phyloP scores from a whole-genome alignment of 2,113 vertebrate genomes.

The Fregetta grallaria region DNA sequence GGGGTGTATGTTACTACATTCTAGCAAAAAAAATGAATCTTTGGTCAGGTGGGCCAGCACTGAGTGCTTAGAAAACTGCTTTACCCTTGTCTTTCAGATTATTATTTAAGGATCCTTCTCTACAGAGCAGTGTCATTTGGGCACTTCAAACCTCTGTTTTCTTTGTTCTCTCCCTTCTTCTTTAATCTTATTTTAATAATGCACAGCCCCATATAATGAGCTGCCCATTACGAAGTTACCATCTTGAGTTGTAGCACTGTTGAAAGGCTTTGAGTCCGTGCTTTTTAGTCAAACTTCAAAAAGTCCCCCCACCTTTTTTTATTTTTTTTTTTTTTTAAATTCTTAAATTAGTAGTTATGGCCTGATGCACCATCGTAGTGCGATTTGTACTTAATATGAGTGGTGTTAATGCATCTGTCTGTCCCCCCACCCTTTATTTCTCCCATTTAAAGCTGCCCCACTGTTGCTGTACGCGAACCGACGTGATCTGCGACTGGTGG shows the following conservation, averaged over 20 bases:
- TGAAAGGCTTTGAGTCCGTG: neutral
- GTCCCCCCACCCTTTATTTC: neutral
- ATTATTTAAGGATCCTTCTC: neutral
- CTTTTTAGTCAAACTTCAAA: neutral
- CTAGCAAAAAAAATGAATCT: neutral
- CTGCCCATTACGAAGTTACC: neutral
- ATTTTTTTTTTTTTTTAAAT: neutral
- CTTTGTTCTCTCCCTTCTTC: neutral
- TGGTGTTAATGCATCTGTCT: neutral
- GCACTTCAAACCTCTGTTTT: neutral
- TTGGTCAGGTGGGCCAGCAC: neutral
- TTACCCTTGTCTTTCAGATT: neutral
- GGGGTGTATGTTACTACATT: neutral
- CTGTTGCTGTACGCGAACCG: conserved; percentile 95
- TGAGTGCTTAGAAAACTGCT: neutral
- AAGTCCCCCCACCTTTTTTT: neutral
- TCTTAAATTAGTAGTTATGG: neutral
- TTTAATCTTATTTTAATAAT: conserved; percentile 36
- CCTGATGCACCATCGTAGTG: neutral
- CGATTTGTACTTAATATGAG: neutral
- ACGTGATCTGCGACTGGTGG: conserved; percentile 90
- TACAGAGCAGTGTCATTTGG: neutral
- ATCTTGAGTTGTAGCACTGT: neutral
- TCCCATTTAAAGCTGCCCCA: conserved; percentile 79
- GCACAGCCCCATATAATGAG: neutral